Base-by-base conservation (phyloP, 2,113 vertebrate species). In the Herpailurus yagouaroundi region DNA sequence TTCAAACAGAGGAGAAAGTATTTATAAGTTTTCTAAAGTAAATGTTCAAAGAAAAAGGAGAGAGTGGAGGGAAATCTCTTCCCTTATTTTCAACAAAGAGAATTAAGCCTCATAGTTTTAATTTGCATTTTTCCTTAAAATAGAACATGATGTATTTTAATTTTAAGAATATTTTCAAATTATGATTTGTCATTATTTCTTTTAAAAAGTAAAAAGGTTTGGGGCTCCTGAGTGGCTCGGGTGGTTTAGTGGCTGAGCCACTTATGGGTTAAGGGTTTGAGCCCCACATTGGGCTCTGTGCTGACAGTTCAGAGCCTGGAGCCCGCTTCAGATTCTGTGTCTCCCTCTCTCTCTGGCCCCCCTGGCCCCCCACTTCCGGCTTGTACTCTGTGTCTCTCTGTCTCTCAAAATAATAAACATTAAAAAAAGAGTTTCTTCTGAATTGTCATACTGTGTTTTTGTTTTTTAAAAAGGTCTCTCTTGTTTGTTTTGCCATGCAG, bases 401-500 rank as follows among this genome's bases (percentile, higher is more conserved):
- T 23, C 57, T 60, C 21, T 60, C 21, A 7, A 60, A 60, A 60
- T 60, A 60, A 60, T 25, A 60, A 60, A 60, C 21, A 25, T 25
- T 55, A 23, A 23, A 60, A 23, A 94, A 81, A 83, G 45, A 23
- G 1, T 52, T 90, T 90, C 77, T 50, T 16, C 33, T 82, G 5
- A 23, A 36, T 77, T 74, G 4, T 77, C 8, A 41, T 36, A 19
- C 12, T 57, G 11, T 69, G 0, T 7, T 57, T 57, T 83, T 83
- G 76, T 36, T 31, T 31, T 87, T 81, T 31, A 6, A 76, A 76
- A 8, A 13, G 12, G 66, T 69, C 19, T 15, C 3, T 57, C 23
- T 95, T 45, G n/a, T 2, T 36, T 84, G 15, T 87, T 93, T 60
- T 93, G 16, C 7, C 97, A 96, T 84, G 95, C 95, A 83, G 94